Percentiles rank a stretch among this genome's conserved stretches.
phyloP scores from a whole-genome alignment of 64 coral and sea anemone species.

The Cladopsammia gracilis region DNA sequence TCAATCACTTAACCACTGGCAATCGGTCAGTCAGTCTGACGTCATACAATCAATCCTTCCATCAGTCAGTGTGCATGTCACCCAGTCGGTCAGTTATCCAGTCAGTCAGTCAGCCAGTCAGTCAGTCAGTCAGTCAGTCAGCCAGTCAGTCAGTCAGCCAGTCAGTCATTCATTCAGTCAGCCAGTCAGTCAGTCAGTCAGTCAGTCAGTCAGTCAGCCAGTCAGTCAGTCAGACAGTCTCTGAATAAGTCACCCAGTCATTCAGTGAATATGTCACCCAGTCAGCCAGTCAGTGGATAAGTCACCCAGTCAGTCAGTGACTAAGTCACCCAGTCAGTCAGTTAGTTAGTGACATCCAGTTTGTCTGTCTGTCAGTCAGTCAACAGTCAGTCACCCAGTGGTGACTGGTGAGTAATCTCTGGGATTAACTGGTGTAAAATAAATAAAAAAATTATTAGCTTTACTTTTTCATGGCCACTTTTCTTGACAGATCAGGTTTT shows the following conservation, averaged over 20 bases:
- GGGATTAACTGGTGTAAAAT: too few relatives aligned
- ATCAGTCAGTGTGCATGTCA: background rate
- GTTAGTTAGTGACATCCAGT: background rate
- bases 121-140: background rate
- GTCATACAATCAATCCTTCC: too few relatives aligned
- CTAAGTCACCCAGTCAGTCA: background rate
- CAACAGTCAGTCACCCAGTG: background rate
- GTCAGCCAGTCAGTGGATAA: background rate
- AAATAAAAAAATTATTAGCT: background rate
- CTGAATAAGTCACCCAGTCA: background rate
- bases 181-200: too few relatives aligned
- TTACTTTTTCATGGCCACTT: conserved; percentile 90
- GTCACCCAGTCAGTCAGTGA: background rate
- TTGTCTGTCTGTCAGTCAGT: background rate
- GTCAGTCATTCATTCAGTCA: background rate
- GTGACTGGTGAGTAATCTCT: too few relatives aligned
- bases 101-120: background rate
- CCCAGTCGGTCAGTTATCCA: background rate
- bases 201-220: too few relatives aligned
- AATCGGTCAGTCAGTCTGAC: background rate
- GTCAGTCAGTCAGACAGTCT: background rate
- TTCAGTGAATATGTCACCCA: background rate
- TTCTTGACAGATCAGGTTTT: conserved; percentile 81
- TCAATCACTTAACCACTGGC: background rate
- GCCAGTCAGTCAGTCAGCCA: background rate